phyloP scores from a whole-genome alignment of 1,140 invertebrate species.

The Pseudomyrmex gracilis region DNA sequence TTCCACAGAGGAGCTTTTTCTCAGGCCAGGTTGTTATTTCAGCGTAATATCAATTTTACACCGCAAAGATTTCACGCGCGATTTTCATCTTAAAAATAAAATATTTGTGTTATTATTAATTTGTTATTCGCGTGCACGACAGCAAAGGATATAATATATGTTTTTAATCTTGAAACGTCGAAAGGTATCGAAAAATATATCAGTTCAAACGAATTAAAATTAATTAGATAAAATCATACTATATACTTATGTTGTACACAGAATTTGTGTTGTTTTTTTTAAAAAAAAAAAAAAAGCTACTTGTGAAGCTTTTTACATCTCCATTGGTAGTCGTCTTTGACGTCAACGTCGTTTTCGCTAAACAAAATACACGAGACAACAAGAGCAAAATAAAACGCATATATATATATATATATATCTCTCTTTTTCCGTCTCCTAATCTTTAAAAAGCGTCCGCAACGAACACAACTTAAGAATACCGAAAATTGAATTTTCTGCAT shows the following conservation, averaged over 20 bases:
- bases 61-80: too few species aligned
- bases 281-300: neutral
- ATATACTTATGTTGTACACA: too few species aligned
- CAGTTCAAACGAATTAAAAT: neutral
- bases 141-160: neutral
- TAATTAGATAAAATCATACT: conserved; percentile 13
- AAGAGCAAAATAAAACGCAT: conserved; percentile 33
- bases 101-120: neutral
- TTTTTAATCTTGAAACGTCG: neutral
- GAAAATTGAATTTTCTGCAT: conserved; percentile 60
- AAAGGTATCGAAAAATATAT: too few species aligned
- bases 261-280: conserved; percentile 1
- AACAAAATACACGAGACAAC: conserved; percentile 34
- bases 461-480: conserved; percentile 52
- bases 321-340: conserved; percentile 8
- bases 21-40: conserved; percentile 1
- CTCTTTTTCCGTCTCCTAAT: conserved; percentile 22
- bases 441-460: conserved; percentile 51
- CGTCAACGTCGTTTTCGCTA: neutral
- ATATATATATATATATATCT: too few species aligned
- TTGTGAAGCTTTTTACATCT: conserved; percentile 1
- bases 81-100: too few species aligned
- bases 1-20: neutral
- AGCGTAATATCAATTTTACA: conserved; percentile 9
- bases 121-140: neutral